These are phyloP conservation scores for Episyrphus balteatus DNA, from an alignment of 1,140 invertebrate genomes.

Conservation along the genomic window DNA sequence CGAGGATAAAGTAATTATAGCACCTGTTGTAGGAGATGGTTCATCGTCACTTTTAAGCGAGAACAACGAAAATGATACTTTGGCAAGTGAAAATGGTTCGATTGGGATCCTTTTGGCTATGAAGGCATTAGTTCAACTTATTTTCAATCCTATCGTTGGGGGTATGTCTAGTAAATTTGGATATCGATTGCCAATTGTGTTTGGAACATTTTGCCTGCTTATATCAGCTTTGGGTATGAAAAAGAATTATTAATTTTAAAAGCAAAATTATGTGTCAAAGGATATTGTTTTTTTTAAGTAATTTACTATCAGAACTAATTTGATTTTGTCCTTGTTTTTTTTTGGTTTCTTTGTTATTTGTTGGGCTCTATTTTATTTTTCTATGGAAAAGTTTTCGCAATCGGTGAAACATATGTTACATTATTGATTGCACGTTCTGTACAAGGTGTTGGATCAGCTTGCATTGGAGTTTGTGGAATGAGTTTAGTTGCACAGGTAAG, in stretches of 20 bases:
- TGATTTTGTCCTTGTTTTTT: not conserved
- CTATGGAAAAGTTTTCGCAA: conserved; percentile 63
- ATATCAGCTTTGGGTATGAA: conserved; percentile 68
- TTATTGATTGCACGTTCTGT: conserved; percentile 70
- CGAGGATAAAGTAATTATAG: conserved; percentile 8
- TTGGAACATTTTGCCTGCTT: conserved; percentile 70
- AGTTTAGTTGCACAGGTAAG: conserved; percentile 42
- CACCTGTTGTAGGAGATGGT: conserved; percentile 1
- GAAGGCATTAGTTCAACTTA: conserved; percentile 76
- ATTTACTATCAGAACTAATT: not conserved
- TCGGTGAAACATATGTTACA: conserved; percentile 61
- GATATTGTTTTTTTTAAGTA: not conserved
- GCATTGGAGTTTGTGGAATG: conserved; percentile 65
- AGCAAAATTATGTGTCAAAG: not conserved
- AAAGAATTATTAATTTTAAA: not conserved
- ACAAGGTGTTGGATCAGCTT: conserved; percentile 78
- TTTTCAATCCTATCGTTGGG: conserved; percentile 73
- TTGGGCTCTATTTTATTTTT: conserved; percentile 12
- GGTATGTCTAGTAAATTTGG: conserved; percentile 53
- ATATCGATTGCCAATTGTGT: conserved; percentile 69
- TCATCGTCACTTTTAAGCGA: conserved; percentile 5
- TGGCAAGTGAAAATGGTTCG: conserved; percentile 53
- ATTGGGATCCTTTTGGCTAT: conserved; percentile 74
- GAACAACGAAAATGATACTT: conserved; percentile 4
- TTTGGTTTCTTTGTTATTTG: not conserved